These are phyloP conservation scores for Rhagologus leucostigma DNA, from an alignment of 2,113 vertebrate genomes.

Conservation along the genomic window DNA sequence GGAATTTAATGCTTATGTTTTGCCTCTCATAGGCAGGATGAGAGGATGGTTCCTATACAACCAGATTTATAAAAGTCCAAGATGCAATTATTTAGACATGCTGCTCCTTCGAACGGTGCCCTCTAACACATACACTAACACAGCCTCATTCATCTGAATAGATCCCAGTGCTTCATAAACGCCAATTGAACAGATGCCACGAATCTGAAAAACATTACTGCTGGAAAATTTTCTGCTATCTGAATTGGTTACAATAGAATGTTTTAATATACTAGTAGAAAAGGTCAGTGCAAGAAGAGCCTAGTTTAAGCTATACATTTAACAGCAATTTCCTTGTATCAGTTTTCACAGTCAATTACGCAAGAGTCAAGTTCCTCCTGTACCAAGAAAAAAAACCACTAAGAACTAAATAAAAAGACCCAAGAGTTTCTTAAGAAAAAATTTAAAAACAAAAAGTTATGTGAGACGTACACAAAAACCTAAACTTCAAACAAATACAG, in stretches of 20 bases:
- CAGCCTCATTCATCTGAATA: not conserved
- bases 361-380: not conserved
- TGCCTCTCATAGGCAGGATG: slow-evolving; percentile 31
- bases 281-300: not conserved
- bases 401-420: not conserved
- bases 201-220: not conserved
- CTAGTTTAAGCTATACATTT: not conserved
- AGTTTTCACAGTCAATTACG: not conserved
- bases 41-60: not conserved
- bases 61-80: not conserved
- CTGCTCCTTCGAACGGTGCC: not conserved
- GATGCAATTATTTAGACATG: not conserved
- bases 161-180: slow-evolving; percentile 8
- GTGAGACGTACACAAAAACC: not conserved
- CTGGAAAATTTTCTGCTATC: slow-evolving; percentile 7
- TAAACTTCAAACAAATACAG: not conserved
- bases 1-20: slow-evolving; percentile 23
- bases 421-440: not conserved
- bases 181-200: slow-evolving; percentile 1
- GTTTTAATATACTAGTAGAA: not conserved
- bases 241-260: not conserved
- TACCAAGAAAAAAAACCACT: not conserved
- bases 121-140: not conserved
- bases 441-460: not conserved
- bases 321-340: not conserved